Percentiles rank a stretch among this genome's conserved stretches.
Evolutionary conservation across 2,888 invertebrate genomes (phyloP).

Genomic region (Dasysyrphus tricinctus): DNA sequence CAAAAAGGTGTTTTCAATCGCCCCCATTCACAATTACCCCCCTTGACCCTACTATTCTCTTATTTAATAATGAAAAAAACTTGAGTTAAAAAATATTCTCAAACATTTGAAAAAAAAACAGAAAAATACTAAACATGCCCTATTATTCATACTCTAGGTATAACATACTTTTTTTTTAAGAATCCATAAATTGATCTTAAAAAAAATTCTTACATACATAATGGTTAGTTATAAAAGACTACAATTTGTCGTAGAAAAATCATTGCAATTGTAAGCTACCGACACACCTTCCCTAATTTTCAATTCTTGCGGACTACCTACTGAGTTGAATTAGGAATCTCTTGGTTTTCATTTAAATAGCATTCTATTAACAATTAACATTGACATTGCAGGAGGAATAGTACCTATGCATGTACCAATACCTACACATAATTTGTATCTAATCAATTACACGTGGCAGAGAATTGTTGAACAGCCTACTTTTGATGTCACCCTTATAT

Average conservation of each 20-base stretch:
- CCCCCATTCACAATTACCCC: too few species aligned
- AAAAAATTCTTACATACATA: too few species aligned
- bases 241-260: neutral
- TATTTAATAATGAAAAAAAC: too few species aligned
- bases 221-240: too few species aligned
- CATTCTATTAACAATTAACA: constrained; percentile 35
- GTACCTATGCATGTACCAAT: neutral
- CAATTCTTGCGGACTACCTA: constrained; percentile 24
- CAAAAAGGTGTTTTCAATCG: too few species aligned
- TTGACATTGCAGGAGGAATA: constrained; percentile 36
- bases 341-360: constrained; percentile 66
- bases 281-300: constrained; percentile 20
- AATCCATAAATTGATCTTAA: too few species aligned
- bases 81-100: too few species aligned
- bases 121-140: too few species aligned
- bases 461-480: constrained; percentile 49
- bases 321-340: constrained; percentile 70
- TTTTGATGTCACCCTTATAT: constrained; percentile 59
- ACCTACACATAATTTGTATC: constrained; percentile 19
- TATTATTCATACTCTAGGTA: too few species aligned
- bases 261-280: constrained; percentile 14
- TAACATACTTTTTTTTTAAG: too few species aligned
- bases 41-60: too few species aligned
- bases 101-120: too few species aligned
- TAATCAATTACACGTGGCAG: constrained; percentile 62